phyloP scores from a whole-genome alignment of 2,113 vertebrate species.

The Puma concolor region DNA sequence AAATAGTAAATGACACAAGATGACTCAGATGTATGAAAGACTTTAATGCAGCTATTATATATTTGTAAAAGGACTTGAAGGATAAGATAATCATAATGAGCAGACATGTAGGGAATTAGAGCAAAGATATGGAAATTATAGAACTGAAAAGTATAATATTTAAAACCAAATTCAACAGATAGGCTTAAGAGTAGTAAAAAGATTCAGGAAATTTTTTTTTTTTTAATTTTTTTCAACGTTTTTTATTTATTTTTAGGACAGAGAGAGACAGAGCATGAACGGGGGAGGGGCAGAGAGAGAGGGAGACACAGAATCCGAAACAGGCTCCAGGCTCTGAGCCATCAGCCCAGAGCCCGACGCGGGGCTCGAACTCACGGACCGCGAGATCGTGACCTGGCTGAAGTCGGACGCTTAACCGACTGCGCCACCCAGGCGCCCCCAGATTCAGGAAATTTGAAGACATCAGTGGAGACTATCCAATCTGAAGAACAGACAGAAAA shows the following conservation, averaged over 20 bases:
- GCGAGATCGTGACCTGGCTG: no score
- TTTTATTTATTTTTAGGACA: no score
- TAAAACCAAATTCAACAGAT: constrained; percentile 28
- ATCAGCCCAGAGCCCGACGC: no score
- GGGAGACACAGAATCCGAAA: no score
- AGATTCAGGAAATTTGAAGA: background rate
- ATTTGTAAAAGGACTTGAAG: constrained; percentile 33
- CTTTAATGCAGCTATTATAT: background rate
- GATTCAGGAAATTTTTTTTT: background rate
- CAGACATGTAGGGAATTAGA: background rate
- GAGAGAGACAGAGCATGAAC: no score
- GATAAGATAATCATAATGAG: constrained; percentile 1
- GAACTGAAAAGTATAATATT: constrained; percentile 39
- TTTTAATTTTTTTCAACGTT: no score
- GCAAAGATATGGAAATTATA: constrained; percentile 45
- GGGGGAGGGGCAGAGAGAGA: no score
- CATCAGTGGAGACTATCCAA: background rate
- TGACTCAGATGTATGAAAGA: constrained; percentile 27
- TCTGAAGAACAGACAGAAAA: background rate
- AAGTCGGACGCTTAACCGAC: no score
- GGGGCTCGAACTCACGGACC: no score
- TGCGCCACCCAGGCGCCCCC: no score
- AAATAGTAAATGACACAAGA: constrained; percentile 20
- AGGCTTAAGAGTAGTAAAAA: background rate
- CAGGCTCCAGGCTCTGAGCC: no score